phyloP scores from a whole-genome alignment of 1,140 invertebrate genomes.

The Macrostomum lignano region DNA sequence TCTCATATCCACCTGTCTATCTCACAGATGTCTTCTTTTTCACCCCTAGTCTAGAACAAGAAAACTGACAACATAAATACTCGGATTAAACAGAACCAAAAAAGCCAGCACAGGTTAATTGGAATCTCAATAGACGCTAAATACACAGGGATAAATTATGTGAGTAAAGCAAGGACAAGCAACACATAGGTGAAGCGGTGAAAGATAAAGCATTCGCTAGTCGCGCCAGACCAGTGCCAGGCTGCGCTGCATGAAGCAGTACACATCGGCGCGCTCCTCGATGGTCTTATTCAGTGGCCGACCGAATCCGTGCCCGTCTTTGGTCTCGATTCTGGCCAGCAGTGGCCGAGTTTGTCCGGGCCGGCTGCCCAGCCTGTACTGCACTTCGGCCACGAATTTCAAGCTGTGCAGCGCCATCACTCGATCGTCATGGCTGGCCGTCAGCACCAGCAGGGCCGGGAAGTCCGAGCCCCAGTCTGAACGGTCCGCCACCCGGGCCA shows the following conservation, averaged over 20 bases:
- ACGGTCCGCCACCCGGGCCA: slow-evolving; percentile 30
- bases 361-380: slow-evolving; percentile 38
- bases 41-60: too few species aligned
- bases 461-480: slow-evolving; percentile 45
- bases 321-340: slow-evolving; percentile 59
- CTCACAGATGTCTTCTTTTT: too few species aligned
- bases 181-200: too few species aligned
- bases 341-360: slow-evolving; percentile 52
- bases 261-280: slow-evolving; percentile 55
- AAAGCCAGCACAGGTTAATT: too few species aligned
- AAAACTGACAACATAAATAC: too few species aligned
- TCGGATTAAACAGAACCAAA: too few species aligned
- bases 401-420: slow-evolving; percentile 78
- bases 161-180: too few species aligned
- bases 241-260: slow-evolving; percentile 51
- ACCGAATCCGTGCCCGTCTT: slow-evolving; percentile 56
- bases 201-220: slow-evolving; percentile 10
- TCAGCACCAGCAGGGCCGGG: slow-evolving; percentile 59
- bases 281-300: slow-evolving; percentile 34
- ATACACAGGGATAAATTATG: too few species aligned
- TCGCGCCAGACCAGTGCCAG: slow-evolving; percentile 38
- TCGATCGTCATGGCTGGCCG: slow-evolving; percentile 87
- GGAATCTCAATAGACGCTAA: too few species aligned
- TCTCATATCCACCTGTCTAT: too few species aligned
- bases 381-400: slow-evolving; percentile 69